Percentiles rank a stretch among this genome's conserved stretches.
phyloP scores from a whole-genome alignment of 2,888 invertebrate genomes.

The Omphaloscelis lunosa region DNA sequence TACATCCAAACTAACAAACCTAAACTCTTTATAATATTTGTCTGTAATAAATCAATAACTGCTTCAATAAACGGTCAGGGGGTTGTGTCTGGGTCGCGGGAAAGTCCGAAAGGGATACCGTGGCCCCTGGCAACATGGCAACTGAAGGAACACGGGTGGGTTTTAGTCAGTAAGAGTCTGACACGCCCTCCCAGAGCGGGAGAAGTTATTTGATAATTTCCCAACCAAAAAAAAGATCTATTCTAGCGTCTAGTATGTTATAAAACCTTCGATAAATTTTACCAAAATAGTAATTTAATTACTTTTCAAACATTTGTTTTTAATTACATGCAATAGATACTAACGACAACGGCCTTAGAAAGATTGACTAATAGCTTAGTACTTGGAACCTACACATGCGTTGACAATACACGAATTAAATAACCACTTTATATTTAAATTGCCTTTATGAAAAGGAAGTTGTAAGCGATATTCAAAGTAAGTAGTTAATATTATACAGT shows the following conservation, averaged over 20 bases:
- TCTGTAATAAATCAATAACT: too few relatives aligned
- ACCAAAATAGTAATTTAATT: background rate
- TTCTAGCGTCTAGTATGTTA: background rate
- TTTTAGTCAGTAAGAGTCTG: too few relatives aligned
- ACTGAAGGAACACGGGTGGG: too few relatives aligned
- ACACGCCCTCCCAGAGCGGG: too few relatives aligned
- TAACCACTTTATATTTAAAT: conserved; percentile 61
- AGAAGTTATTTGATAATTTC: too few relatives aligned
- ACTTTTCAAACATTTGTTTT: background rate
- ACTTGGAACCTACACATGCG: conserved; percentile 22
- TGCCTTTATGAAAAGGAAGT: conserved; percentile 61
- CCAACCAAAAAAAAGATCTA: too few relatives aligned
- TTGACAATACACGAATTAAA: conserved; percentile 57
- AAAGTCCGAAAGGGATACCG: too few relatives aligned
- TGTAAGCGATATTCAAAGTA: conserved; percentile 60
- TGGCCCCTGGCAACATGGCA: too few relatives aligned
- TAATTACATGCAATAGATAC: conserved; percentile 12
- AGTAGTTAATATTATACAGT: conserved; percentile 59
- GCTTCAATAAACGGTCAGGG: too few relatives aligned
- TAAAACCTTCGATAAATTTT: conserved; percentile 4
- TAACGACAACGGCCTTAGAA: background rate
- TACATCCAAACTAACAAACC: too few relatives aligned
- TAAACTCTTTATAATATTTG: too few relatives aligned
- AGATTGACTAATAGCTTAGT: conserved; percentile 12
- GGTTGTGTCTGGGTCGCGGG: too few relatives aligned